Conservation (phyloP, 2,888 invertebrate genomes). For the Cataglyphis cursor region DNA sequence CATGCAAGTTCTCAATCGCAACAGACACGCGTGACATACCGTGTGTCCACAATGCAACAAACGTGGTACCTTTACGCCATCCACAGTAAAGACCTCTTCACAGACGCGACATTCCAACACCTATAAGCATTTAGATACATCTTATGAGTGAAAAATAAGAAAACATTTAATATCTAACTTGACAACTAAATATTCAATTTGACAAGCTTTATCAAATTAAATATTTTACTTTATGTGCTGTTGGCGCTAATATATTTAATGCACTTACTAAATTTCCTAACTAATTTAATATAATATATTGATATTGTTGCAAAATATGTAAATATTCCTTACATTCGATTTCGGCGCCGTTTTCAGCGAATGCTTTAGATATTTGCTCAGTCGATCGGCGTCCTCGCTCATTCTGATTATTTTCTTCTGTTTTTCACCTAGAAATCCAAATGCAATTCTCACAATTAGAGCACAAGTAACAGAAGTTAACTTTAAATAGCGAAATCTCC, state of each 20-base stretch:
- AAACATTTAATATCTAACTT: background rate
- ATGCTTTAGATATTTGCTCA: slow-evolving; percentile 75
- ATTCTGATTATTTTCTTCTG: slow-evolving; percentile 57
- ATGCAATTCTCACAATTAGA: background rate
- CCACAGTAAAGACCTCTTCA: slow-evolving; percentile 88
- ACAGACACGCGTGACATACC: slow-evolving; percentile 88
- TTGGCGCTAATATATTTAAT: background rate
- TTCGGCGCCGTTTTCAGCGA: slow-evolving; percentile 69
- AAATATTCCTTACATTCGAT: slow-evolving; percentile 70
- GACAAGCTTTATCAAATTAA: background rate
- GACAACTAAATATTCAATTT: background rate
- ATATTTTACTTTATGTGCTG: background rate
- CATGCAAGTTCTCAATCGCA: slow-evolving; percentile 85
- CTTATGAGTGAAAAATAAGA: background rate
- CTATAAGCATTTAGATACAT: slow-evolving; percentile 71
- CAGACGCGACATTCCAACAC: slow-evolving; percentile 88
- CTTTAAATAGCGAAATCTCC: background rate
- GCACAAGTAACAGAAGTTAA: slow-evolving; percentile 2
- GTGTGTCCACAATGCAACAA: slow-evolving; percentile 88
- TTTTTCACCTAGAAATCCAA: background rate
- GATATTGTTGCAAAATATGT: background rate
- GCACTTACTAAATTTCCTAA: background rate
- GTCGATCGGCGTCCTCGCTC: slow-evolving; percentile 77
- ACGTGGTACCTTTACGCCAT: slow-evolving; percentile 88
- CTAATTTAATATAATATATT: background rate